Percentiles rank a stretch among this genome's conserved stretches.
Conservation (phyloP, 2,888 invertebrate species). For the Eilema depressum region DNA sequence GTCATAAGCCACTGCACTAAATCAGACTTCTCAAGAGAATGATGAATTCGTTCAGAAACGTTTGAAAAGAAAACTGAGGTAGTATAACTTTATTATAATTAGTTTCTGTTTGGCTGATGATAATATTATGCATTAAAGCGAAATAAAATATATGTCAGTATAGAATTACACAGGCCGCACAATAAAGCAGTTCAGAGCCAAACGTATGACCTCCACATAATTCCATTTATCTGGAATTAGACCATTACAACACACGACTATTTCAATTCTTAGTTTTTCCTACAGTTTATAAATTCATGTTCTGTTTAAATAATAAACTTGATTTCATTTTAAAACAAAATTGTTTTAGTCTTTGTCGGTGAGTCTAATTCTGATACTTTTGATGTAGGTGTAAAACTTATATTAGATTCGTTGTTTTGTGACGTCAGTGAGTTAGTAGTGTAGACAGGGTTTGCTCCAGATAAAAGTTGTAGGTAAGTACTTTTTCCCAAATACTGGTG, state of each 20-base stretch:
- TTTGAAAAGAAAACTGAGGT: not conserved
- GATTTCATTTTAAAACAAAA: constrained; percentile 66
- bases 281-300: constrained; percentile 70
- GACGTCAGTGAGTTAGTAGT: not conserved
- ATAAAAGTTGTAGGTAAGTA: not conserved
- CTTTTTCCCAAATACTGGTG: not conserved
- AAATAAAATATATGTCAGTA: constrained; percentile 57
- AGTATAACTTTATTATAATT: constrained; percentile 28
- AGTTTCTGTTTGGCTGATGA: constrained; percentile 40
- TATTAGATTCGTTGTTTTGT: constrained; percentile 6
- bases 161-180: constrained; percentile 59
- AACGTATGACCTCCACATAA: constrained; percentile 70
- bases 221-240: constrained; percentile 79
- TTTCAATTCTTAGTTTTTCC: constrained; percentile 72
- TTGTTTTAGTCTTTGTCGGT: constrained; percentile 54
- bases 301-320: constrained; percentile 66
- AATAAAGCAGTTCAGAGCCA: constrained; percentile 56
- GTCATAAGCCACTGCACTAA: not conserved
- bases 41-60: not conserved
- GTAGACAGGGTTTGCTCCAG: not conserved
- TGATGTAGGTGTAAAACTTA: constrained; percentile 26
- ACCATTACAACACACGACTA: constrained; percentile 75
- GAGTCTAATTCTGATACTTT: constrained; percentile 51
- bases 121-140: constrained; percentile 50
- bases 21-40: not conserved